Conservation (phyloP, 1,140 invertebrate genomes). For the Drosophila miranda region DNA sequence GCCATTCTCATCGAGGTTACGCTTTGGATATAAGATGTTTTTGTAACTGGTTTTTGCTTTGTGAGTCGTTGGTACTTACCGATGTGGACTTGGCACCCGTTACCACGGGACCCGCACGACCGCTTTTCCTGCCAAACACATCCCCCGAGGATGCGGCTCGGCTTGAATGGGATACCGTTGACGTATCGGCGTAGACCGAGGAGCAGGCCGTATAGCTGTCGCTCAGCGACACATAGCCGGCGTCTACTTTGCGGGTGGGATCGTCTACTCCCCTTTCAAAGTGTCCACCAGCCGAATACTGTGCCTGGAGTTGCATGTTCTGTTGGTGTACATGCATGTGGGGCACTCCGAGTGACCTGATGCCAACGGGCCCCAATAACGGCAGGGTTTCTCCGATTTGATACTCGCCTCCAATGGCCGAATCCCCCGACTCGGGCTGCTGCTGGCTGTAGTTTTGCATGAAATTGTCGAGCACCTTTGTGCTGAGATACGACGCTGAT, state of each 20-base stretch:
- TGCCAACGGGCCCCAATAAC: slow-evolving; percentile 41
- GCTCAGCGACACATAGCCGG: slow-evolving; percentile 63
- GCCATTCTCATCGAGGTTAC: slow-evolving; percentile 83
- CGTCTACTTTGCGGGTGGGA: slow-evolving; percentile 52
- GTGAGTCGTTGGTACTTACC: slow-evolving; percentile 36
- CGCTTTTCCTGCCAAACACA: background rate
- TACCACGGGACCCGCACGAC: slow-evolving; percentile 21
- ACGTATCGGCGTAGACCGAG: slow-evolving; percentile 47
- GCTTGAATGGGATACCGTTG: slow-evolving; percentile 11
- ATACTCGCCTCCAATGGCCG: slow-evolving; percentile 51
- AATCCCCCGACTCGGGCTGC: slow-evolving; percentile 10
- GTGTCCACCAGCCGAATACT: slow-evolving; percentile 16
- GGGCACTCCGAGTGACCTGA: too few relatives aligned
- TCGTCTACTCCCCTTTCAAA: slow-evolving; percentile 32
- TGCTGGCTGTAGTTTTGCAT: too few relatives aligned
- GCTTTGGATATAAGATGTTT: slow-evolving; percentile 56
- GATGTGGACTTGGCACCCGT: slow-evolving; percentile 43
- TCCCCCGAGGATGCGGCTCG: slow-evolving; percentile 13
- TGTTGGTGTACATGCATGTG: slow-evolving; percentile 23
- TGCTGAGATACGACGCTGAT: too few relatives aligned
- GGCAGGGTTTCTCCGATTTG: slow-evolving; percentile 64
- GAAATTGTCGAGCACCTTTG: too few relatives aligned
- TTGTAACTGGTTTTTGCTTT: background rate
- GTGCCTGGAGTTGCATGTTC: slow-evolving; percentile 30
- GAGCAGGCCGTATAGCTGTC: slow-evolving; percentile 69